These are phyloP conservation scores for Automeris io DNA, from an alignment of 2,888 invertebrate genomes.

Conservation along the genomic window DNA sequence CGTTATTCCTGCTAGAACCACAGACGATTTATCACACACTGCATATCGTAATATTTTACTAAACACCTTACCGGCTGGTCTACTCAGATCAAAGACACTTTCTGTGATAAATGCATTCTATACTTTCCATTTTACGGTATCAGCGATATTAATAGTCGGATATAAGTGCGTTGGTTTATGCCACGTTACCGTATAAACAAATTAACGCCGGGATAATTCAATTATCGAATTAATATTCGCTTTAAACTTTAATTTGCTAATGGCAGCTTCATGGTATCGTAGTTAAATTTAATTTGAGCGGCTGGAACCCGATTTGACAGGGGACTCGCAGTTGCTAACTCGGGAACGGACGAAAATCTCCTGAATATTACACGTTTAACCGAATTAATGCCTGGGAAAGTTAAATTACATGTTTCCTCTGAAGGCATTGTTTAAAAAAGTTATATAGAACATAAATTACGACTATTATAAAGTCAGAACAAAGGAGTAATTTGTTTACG, in stretches of 20 bases:
- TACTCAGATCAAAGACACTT: no score
- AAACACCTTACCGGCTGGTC: no score
- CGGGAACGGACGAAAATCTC: slow-evolving; percentile 17
- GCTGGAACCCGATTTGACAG: slow-evolving; percentile 28
- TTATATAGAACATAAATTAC: slow-evolving; percentile 10
- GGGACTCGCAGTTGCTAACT: slow-evolving; percentile 21
- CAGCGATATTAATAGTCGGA: no score
- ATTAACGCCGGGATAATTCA: background rate
- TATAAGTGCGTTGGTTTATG: no score
- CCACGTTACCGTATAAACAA: background rate
- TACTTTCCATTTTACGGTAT: no score
- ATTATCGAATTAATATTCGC: background rate
- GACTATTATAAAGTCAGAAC: slow-evolving; percentile 1
- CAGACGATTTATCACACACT: no score
- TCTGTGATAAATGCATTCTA: no score
- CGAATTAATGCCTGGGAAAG: slow-evolving; percentile 24
- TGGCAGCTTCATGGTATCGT: slow-evolving; percentile 16
- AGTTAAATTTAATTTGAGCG: slow-evolving; percentile 32
- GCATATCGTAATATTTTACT: no score
- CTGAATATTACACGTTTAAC: slow-evolving; percentile 27
- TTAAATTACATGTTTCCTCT: slow-evolving; percentile 23
- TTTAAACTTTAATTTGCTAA: slow-evolving; percentile 11
- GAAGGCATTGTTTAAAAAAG: slow-evolving; percentile 10
- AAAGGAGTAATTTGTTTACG: background rate
- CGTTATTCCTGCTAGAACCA: no score